Conservation (phyloP, 2,113 vertebrate species). For the Macrotis lagotis region DNA sequence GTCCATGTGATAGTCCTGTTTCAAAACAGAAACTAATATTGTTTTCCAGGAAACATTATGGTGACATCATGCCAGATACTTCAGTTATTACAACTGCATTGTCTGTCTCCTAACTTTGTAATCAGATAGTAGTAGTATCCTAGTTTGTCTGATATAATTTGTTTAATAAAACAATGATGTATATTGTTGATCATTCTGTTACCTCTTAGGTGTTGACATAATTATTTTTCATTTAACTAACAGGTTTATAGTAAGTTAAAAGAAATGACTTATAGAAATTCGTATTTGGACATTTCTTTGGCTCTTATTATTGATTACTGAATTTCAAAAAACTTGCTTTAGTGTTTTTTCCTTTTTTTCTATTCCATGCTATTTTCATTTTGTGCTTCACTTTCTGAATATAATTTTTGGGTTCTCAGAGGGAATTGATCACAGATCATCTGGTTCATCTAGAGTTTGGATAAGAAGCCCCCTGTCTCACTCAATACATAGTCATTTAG, state of each 20-base stretch:
- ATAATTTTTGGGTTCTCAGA: constrained; percentile 44
- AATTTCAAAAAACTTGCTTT: constrained; percentile 24
- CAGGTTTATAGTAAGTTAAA: constrained; percentile 48
- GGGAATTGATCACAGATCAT: not conserved
- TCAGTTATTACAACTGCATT: constrained; percentile 49
- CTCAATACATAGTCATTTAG: not conserved
- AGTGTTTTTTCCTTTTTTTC: constrained; percentile 36
- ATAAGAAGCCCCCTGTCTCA: not conserved
- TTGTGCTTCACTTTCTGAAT: constrained; percentile 50
- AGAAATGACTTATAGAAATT: constrained; percentile 44
- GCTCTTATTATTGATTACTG: constrained; percentile 18
- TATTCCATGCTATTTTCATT: constrained; percentile 48
- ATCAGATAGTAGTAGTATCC: constrained; percentile 62
- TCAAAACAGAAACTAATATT: not conserved
- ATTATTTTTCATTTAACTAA: constrained; percentile 1
- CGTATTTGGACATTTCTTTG: constrained; percentile 19
- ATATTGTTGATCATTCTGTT: constrained; percentile 62
- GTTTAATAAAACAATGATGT: constrained; percentile 76
- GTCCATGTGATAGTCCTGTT: constrained; percentile 41
- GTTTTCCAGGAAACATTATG: constrained; percentile 32
- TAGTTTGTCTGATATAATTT: constrained; percentile 70
- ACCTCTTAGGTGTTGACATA: constrained; percentile 38
- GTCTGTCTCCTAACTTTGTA: constrained; percentile 69
- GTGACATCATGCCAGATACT: constrained; percentile 37
- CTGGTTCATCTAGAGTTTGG: not conserved